Percentiles rank a stretch among this genome's conserved stretches.
phyloP scores from a whole-genome alignment of 2,113 vertebrate species.

The Poeciliopsis prolifica region DNA sequence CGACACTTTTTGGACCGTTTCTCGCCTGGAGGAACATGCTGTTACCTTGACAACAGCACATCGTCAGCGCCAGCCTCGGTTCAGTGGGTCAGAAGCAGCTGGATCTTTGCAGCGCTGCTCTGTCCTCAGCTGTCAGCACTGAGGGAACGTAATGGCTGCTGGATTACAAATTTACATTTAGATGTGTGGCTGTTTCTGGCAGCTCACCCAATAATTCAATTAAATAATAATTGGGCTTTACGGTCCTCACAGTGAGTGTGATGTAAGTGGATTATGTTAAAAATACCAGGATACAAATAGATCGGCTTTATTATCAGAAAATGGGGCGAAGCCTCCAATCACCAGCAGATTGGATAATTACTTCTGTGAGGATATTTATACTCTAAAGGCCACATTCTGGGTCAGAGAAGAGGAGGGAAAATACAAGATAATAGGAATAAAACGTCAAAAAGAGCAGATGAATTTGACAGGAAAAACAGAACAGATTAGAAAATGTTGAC shows the following conservation, averaged over 20 bases:
- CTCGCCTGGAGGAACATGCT: not conserved
- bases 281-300: not conserved
- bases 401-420: not conserved
- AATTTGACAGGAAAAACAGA: too few relatives aligned
- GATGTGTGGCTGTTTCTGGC: constrained; percentile 22
- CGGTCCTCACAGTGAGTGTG: not conserved
- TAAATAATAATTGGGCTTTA: not conserved
- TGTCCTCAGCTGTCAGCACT: not conserved
- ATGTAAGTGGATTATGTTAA: not conserved
- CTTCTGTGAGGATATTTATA: not conserved
- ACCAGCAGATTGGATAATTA: not conserved
- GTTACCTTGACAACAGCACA: not conserved
- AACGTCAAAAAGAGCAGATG: too few relatives aligned
- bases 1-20: too few relatives aligned
- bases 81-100: not conserved
- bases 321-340: not conserved
- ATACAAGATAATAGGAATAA: too few relatives aligned
- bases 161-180: constrained; percentile 34
- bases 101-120: too few relatives aligned
- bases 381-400: not conserved
- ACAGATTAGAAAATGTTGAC: too few relatives aligned
- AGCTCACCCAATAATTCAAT: not conserved
- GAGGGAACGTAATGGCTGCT: not conserved
- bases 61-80: not conserved
- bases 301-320: not conserved